Conservation (phyloP, 2,888 invertebrate genomes). For the Temnothorax ravouxi region DNA sequence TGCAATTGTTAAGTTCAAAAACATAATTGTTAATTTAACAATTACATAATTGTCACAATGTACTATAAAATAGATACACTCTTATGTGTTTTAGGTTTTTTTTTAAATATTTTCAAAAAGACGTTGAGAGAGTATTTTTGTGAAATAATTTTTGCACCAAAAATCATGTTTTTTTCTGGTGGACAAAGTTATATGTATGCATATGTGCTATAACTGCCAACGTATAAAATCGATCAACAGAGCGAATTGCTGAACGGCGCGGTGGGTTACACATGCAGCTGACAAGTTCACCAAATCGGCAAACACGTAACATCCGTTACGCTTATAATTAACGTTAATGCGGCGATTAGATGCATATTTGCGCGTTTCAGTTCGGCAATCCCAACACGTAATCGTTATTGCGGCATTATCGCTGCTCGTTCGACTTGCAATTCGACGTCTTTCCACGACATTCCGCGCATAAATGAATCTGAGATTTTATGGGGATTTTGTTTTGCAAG, state of each 20-base stretch:
- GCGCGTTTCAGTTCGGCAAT: conserved; percentile 22
- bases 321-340: conserved; percentile 63
- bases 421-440: conserved; percentile 26
- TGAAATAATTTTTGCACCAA: not conserved
- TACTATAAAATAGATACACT: not conserved
- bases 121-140: not conserved
- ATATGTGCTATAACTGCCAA: not conserved
- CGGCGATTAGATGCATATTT: conserved; percentile 56
- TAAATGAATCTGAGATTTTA: conserved; percentile 64
- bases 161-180: not conserved
- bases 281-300: conserved; percentile 53
- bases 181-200: not conserved
- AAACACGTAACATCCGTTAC: conserved; percentile 59
- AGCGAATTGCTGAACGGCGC: conserved; percentile 13
- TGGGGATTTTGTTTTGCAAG: conserved; percentile 66
- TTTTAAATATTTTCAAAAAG: not conserved
- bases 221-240: conserved; percentile 25
- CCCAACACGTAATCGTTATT: conserved; percentile 47
- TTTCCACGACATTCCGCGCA: conserved; percentile 32
- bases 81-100: not conserved
- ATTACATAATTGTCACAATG: not conserved
- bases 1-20: not conserved
- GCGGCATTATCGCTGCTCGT: conserved; percentile 29
- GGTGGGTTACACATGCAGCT: conserved; percentile 43
- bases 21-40: not conserved